Conservation (phyloP, 2,888 invertebrate genomes). For the Dasysyrphus albostriatus region DNA sequence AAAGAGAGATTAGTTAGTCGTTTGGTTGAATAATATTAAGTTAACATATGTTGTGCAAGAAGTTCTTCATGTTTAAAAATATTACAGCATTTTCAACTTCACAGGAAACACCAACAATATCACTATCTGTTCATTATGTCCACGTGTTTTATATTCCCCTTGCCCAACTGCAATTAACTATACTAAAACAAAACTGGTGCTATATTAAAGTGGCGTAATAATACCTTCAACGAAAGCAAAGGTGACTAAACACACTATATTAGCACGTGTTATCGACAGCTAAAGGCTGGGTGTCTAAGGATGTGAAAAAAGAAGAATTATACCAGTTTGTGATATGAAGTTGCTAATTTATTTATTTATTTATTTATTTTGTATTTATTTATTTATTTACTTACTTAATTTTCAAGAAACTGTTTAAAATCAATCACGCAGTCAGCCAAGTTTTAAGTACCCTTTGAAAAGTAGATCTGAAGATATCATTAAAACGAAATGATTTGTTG, state of each 20-base stretch:
- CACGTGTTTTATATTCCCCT: background rate
- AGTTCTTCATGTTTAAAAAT: background rate
- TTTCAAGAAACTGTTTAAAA: no score
- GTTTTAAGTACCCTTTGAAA: no score
- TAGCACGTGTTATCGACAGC: background rate
- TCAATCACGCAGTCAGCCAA: no score
- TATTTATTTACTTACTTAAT: no score
- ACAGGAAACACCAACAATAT: background rate
- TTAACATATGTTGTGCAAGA: background rate
- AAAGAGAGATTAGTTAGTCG: background rate
- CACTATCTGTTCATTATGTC: background rate
- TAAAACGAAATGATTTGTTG: no score
- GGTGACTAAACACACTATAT: conserved; percentile 2
- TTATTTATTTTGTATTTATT: no score
- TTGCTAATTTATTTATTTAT: no score
- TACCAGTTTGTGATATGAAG: background rate
- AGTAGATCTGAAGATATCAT: no score
- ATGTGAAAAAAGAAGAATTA: background rate
- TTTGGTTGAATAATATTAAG: background rate
- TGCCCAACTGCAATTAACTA: background rate
- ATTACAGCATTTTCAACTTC: background rate
- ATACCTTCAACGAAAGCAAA: conserved; percentile 1
- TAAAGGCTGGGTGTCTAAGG: background rate
- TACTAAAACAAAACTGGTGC: background rate
- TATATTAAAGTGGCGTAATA: background rate